Percentiles rank a stretch among this genome's conserved stretches.
phyloP scores from a whole-genome alignment of 2,113 vertebrate species.

The Prionailurus viverrinus region DNA sequence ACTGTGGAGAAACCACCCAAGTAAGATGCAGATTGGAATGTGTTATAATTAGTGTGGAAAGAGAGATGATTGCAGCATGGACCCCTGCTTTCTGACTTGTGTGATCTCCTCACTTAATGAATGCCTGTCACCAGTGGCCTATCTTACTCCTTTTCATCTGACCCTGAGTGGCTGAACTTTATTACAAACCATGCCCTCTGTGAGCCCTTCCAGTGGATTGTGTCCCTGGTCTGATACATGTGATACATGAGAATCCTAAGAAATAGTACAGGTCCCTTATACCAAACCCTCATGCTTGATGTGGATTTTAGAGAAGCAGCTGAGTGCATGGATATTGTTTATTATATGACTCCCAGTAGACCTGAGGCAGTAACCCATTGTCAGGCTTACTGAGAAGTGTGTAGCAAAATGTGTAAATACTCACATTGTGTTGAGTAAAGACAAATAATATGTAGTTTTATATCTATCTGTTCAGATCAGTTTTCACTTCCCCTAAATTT shows the following conservation, averaged over 20 bases:
- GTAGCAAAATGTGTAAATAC: not conserved
- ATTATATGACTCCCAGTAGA: not conserved
- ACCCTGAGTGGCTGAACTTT: not conserved
- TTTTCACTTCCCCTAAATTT: not conserved
- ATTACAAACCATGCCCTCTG: not conserved
- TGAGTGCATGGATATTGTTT: not conserved
- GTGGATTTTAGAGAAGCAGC: not conserved
- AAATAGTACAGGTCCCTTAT: not conserved
- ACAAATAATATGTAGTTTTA: not conserved
- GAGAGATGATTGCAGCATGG: not conserved
- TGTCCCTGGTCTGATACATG: not conserved
- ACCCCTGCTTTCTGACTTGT: not conserved
- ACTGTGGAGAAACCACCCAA: constrained; percentile 98
- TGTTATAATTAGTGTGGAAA: rapidly evolving
- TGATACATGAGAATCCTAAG: not conserved
- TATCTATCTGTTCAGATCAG: not conserved
- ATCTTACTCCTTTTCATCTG: not conserved
- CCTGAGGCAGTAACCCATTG: not conserved
- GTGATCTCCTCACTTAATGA: not conserved
- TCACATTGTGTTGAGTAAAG: not conserved
- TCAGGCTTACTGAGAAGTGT: not conserved
- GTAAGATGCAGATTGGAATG: constrained; percentile 85
- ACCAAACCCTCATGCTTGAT: not conserved
- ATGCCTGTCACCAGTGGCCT: not conserved
- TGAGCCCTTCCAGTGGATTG: not conserved